phyloP scores from a whole-genome alignment of 2,797 vertebrate genomes.

The Aeoliscus strigatus region DNA sequence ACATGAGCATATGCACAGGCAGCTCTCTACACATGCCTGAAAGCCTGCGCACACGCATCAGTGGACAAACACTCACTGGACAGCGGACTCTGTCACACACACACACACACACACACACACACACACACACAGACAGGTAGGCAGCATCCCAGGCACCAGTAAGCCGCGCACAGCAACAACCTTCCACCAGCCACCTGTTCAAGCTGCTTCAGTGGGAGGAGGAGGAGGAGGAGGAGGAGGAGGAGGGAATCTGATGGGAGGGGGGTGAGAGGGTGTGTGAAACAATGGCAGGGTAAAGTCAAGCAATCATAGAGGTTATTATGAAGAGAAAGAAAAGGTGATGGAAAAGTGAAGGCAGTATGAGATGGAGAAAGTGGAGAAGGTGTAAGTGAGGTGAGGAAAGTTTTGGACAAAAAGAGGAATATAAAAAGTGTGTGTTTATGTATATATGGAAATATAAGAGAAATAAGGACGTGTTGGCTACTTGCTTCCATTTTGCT shows the following conservation, averaged over 20 bases:
- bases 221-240: conserved; percentile 37
- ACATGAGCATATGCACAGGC: conserved; percentile 33
- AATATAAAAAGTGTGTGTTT: not conserved
- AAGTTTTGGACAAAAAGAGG: not conserved
- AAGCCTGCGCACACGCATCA: not conserved
- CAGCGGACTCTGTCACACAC: conserved; percentile 6
- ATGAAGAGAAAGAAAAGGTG: conserved; percentile 28
- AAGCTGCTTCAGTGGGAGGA: conserved; percentile 37
- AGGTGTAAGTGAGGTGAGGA: conserved; percentile 9
- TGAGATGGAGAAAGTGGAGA: conserved; percentile 7
- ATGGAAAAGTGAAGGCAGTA: conserved; percentile 11
- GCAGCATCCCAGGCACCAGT: conserved; percentile 58
- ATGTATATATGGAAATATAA: not conserved
- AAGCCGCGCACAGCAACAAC: conserved; percentile 62
- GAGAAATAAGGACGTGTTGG: no score
- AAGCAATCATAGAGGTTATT: conserved; percentile 49
- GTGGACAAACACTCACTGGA: conserved; percentile 1
- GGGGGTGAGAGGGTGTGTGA: conserved; percentile 42
- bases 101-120: conserved; percentile 23
- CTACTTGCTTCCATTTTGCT: no score
- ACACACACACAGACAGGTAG: conserved; percentile 34
- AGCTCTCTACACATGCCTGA: conserved; percentile 6
- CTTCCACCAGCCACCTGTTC: conserved; percentile 71
- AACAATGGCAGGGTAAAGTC: conserved; percentile 23
- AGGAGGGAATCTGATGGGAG: conserved; percentile 46